Evolutionary conservation across 2,888 invertebrate genomes (phyloP).

Genomic region (Artemia sinica): DNA sequence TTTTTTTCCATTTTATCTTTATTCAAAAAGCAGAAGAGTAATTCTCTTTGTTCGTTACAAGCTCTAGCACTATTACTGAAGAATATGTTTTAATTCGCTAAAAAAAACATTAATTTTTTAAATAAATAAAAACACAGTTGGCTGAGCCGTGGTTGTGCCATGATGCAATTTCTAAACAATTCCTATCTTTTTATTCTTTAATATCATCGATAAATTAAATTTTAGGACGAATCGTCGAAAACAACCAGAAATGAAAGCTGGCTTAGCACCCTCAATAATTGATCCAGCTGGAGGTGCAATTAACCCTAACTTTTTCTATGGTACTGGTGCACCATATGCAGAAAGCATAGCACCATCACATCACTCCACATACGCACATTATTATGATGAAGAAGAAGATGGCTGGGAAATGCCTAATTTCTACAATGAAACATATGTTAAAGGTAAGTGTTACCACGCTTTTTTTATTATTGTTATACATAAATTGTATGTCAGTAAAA

Average conservation of each 20-base stretch:
- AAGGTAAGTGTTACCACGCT: conserved; percentile 41
- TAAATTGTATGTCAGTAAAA: conserved; percentile 1
- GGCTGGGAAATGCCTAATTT: conserved; percentile 97
- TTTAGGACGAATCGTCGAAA: conserved; percentile 61
- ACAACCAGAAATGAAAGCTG: conserved; percentile 76
- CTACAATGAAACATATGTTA: conserved; percentile 90
- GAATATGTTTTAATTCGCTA: too few relatives aligned
- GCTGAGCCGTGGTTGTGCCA: too few relatives aligned
- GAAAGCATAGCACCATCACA: conserved; percentile 88
- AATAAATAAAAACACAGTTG: too few relatives aligned
- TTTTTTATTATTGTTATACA: neutral
- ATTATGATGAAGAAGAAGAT: conserved; percentile 86
- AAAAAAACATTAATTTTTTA: too few relatives aligned
- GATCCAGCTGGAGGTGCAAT: conserved; percentile 63
- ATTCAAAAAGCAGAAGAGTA: too few relatives aligned
- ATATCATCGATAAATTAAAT: conserved; percentile 8
- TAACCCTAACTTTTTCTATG: conserved; percentile 89
- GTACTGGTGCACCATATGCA: conserved; percentile 64
- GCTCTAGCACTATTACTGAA: too few relatives aligned
- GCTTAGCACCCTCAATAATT: conserved; percentile 47
- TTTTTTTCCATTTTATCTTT: too few relatives aligned
- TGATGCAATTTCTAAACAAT: too few relatives aligned
- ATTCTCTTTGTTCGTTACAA: too few relatives aligned
- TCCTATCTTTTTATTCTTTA: too few relatives aligned
- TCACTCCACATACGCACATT: conserved; percentile 85